A percentile compares a stretch with the other conserved stretches of the same genome.
Evolutionary conservation across 2,113 vertebrate species (phyloP).

Genomic region (Aramus guarauna): DNA sequence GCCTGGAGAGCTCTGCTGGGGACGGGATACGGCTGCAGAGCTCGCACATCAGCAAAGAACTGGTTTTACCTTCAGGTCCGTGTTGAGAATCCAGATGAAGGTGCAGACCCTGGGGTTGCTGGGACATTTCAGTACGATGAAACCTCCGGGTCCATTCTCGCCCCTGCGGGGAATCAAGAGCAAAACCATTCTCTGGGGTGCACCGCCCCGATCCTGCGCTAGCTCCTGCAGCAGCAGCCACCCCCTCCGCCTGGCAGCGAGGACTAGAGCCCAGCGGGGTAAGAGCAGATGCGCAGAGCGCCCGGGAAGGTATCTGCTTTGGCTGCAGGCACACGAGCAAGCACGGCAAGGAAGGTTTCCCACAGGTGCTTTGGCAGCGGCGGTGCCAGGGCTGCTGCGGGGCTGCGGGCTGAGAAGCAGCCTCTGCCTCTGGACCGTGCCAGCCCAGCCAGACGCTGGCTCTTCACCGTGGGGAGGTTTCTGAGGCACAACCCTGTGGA

Average conservation of each 20-base stretch:
- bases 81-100: slow-evolving; percentile 97
- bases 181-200: background rate
- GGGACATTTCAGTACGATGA: slow-evolving; percentile 88
- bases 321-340: background rate
- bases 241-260: background rate
- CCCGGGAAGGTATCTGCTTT: background rate
- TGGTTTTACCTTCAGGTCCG: slow-evolving; percentile 88
- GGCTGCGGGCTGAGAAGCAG: background rate
- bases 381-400: background rate
- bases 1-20: background rate
- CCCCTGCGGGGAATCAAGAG: slow-evolving; percentile 74
- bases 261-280: background rate
- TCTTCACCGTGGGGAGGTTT: background rate
- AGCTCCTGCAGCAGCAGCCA: background rate
- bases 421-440: background rate
- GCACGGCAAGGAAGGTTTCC: background rate
- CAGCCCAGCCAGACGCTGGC: background rate
- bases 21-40: background rate
- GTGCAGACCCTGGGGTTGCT: slow-evolving; percentile 89
- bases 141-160: slow-evolving; percentile 94
- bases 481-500: background rate
- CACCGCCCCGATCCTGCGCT: accelerated
- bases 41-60: accelerated
- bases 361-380: slow-evolving; percentile 31
- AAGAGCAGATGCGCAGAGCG: background rate